phyloP scores from a whole-genome alignment of 2,797 vertebrate genomes.

The Alcedo quadribrachys region DNA sequence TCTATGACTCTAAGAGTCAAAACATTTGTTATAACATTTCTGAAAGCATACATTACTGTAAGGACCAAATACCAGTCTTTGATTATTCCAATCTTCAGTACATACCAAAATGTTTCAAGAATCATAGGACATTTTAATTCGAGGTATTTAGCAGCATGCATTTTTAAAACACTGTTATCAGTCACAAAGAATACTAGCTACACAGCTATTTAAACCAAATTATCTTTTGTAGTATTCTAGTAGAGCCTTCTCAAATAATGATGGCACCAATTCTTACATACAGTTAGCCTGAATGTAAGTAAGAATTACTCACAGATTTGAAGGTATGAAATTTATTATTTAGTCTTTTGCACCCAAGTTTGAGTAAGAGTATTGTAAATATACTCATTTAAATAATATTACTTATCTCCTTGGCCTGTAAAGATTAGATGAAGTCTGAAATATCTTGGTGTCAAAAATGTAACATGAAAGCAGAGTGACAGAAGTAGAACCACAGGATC shows the following conservation, averaged over 20 bases:
- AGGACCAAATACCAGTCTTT: background rate
- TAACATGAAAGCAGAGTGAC: background rate
- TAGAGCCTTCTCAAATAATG: background rate
- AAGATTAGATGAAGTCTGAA: background rate
- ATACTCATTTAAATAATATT: background rate
- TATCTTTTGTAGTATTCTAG: background rate
- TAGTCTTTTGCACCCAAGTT: background rate
- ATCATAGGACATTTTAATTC: background rate
- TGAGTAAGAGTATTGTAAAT: background rate
- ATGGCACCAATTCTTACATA: background rate
- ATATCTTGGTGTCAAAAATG: background rate
- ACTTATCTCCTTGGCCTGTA: background rate
- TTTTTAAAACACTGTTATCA: background rate
- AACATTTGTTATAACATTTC: background rate
- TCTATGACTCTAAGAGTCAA: background rate
- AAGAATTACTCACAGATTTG: background rate
- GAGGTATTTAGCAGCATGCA: background rate
- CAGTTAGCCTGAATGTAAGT: background rate
- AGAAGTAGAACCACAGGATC: background rate
- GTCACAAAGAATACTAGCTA: background rate
- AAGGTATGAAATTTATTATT: background rate
- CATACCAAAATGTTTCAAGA: background rate
- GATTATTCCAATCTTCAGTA: background rate
- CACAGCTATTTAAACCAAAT: background rate
- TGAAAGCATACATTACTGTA: background rate